Conservation (phyloP, 1,140 invertebrate species). For the Drosophila sturtevanti region DNA sequence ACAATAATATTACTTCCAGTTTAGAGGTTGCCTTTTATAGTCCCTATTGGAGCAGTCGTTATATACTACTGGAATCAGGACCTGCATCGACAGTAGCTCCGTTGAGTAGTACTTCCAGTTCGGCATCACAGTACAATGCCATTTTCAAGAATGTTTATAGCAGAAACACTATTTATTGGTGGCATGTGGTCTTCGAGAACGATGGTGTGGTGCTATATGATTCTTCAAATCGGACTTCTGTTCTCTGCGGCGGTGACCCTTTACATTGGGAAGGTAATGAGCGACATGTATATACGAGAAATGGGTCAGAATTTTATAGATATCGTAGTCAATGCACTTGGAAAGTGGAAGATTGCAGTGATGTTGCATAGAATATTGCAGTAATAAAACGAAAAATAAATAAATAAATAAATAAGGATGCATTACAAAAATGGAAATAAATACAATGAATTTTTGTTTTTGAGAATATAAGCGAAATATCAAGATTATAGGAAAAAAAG, state of each 20-base stretch:
- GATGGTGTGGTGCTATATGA: slow-evolving; percentile 51
- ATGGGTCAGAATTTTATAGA: slow-evolving; percentile 24
- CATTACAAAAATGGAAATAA: neutral
- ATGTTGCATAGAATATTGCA: slow-evolving; percentile 28
- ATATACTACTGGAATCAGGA: slow-evolving; percentile 46
- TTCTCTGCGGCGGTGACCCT: slow-evolving; percentile 66
- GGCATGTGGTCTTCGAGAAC: slow-evolving; percentile 35
- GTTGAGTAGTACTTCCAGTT: neutral
- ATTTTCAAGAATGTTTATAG: slow-evolving; percentile 70
- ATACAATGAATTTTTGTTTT: neutral
- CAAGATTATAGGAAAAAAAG: too few species aligned
- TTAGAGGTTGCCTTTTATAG: slow-evolving; percentile 52
- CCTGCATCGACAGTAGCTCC: neutral
- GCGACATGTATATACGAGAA: slow-evolving; percentile 62
- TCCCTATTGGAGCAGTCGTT: slow-evolving; percentile 61
- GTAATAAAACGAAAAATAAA: slow-evolving; percentile 1
- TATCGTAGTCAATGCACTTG: slow-evolving; percentile 61
- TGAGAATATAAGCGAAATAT: neutral
- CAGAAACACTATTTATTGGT: slow-evolving; percentile 35
- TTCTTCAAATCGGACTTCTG: slow-evolving; percentile 26
- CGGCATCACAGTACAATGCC: neutral
- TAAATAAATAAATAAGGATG: neutral
- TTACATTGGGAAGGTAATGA: slow-evolving; percentile 56
- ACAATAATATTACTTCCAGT: slow-evolving; percentile 21
- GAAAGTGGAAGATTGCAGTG: slow-evolving; percentile 67